Percentiles rank a stretch among this genome's conserved stretches.
Conservation (phyloP, 2,113 vertebrate species). For the Typhlomys cinereus region DNA sequence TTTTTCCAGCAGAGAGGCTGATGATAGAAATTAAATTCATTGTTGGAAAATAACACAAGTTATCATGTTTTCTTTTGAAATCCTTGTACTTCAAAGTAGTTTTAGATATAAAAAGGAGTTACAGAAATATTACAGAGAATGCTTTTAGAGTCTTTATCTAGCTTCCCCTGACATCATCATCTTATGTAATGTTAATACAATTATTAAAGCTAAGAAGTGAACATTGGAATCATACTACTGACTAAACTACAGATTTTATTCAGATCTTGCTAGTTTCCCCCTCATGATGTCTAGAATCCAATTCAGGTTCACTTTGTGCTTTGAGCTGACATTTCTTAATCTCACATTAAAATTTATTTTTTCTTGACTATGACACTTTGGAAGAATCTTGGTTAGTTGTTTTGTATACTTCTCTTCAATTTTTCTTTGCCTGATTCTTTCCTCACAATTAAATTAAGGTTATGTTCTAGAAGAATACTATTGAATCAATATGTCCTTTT, state of each 20-base stretch:
- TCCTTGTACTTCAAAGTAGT: not conserved
- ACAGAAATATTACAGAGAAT: not conserved
- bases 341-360: not conserved
- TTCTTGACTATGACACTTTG: not conserved
- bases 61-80: not conserved
- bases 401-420: not conserved
- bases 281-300: not conserved
- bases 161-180: not conserved
- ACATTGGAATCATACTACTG: not conserved
- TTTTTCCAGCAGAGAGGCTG: not conserved
- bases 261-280: not conserved
- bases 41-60: not conserved
- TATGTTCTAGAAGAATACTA: not conserved
- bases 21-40: not conserved
- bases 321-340: not conserved
- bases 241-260: not conserved
- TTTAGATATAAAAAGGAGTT: not conserved
- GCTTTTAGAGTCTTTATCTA: not conserved
- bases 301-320: not conserved
- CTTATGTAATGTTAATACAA: not conserved
- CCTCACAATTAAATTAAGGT: not conserved
- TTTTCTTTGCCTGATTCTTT: not conserved
- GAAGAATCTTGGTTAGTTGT: not conserved
- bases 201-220: not conserved
- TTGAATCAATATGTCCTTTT: not conserved